These are phyloP conservation scores for Muschampia plurimacula DNA, from an alignment of 2,888 invertebrate species.

Conservation along the genomic window DNA sequence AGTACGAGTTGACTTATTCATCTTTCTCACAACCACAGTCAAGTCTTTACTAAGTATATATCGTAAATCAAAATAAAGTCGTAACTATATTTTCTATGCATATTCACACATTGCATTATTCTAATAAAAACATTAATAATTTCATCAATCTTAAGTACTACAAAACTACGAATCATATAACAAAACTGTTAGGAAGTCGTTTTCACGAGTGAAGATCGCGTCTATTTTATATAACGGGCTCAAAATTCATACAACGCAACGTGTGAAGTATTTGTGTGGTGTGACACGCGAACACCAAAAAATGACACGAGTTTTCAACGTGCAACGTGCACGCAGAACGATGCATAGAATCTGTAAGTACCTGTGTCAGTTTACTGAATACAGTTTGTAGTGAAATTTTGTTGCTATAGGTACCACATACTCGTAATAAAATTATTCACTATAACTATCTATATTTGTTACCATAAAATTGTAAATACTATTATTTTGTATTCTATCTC, in stretches of 20 bases:
- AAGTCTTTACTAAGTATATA: background rate
- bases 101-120: background rate
- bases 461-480: too few species aligned
- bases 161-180: conserved; percentile 2
- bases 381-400: background rate
- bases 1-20: background rate
- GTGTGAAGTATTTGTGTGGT: conserved; percentile 29
- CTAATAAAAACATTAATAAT: background rate
- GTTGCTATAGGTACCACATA: too few species aligned
- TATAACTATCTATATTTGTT: too few species aligned
- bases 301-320: conserved; percentile 23
- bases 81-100: background rate
- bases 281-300: conserved; percentile 29
- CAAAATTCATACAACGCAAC: conserved; percentile 30
- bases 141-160: background rate
- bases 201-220: conserved; percentile 35
- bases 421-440: too few species aligned
- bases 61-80: background rate
- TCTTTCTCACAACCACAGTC: background rate
- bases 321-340: conserved; percentile 7
- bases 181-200: conserved; percentile 27
- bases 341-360: background rate
- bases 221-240: conserved; percentile 34
- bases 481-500: too few species aligned
- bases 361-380: background rate